Evolutionary conservation across 1,140 invertebrate species (phyloP).

Genomic region (Penaeus japonicus): DNA sequence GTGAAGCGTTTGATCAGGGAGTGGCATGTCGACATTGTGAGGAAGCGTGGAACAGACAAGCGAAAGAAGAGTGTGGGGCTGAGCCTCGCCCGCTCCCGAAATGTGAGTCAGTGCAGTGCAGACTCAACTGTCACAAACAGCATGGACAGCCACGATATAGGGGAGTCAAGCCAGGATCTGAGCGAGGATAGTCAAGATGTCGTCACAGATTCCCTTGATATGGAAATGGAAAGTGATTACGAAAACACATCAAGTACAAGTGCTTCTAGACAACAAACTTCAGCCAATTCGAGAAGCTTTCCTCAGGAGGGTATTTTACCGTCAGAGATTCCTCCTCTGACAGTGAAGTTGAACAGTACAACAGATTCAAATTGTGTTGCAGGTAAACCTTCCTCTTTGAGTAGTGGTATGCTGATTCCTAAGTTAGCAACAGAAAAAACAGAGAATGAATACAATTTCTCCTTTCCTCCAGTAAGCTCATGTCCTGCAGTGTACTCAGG

Average conservation of each 20-base stretch:
- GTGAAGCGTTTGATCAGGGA: neutral
- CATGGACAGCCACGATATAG: neutral
- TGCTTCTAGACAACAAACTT: neutral
- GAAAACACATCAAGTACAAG: neutral
- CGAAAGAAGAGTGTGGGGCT: neutral
- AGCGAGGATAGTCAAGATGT: slow-evolving; percentile 2
- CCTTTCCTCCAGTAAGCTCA: too few relatives aligned
- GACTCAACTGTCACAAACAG: neutral
- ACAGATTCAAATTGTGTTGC: too few relatives aligned
- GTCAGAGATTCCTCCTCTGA: too few relatives aligned
- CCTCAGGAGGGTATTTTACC: too few relatives aligned
- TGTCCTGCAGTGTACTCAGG: too few relatives aligned
- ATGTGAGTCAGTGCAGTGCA: neutral
- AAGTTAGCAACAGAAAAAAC: too few relatives aligned
- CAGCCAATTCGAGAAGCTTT: neutral
- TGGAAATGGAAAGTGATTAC: neutral
- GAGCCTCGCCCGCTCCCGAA: neutral
- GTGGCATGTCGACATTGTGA: neutral
- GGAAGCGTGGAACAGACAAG: neutral
- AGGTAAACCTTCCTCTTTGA: too few relatives aligned
- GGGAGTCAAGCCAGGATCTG: neutral
- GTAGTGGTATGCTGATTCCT: too few relatives aligned
- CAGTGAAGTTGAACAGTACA: too few relatives aligned
- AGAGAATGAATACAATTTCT: too few relatives aligned
- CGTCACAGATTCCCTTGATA: neutral